Evolutionary conservation across 2,888 invertebrate species (phyloP).

Genomic region (Tachina lurida): DNA sequence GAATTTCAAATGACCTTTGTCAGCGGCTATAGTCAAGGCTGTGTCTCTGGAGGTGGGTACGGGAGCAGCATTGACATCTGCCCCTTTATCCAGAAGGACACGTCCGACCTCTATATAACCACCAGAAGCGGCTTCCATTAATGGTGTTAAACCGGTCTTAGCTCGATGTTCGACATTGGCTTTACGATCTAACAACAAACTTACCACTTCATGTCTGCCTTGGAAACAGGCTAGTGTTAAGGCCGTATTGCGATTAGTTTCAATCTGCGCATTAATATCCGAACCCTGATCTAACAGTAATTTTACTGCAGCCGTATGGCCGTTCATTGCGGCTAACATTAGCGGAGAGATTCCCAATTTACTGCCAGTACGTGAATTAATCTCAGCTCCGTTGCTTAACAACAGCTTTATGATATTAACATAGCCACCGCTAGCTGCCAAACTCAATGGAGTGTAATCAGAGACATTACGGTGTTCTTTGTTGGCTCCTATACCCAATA

Average conservation of each 20-base stretch:
- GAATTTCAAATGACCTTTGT: constrained; percentile 98
- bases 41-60: constrained; percentile 99
- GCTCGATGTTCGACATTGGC: constrained; percentile 99
- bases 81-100: constrained; percentile 96
- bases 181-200: constrained; percentile 96
- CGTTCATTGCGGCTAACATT: constrained; percentile 99
- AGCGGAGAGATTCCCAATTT: constrained; percentile 99
- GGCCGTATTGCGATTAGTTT: constrained; percentile 99
- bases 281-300: constrained; percentile 98
- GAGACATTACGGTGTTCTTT: constrained; percentile 99
- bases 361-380: constrained; percentile 98
- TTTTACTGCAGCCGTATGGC: constrained; percentile 96
- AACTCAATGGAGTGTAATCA: constrained; percentile 99
- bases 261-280: constrained; percentile 99
- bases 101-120: constrained; percentile 99
- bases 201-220: constrained; percentile 99
- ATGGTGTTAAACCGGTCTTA: constrained; percentile 98
- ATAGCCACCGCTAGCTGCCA: constrained; percentile 99
- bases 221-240: constrained; percentile 99
- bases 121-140: constrained; percentile 99
- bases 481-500: constrained; percentile 95
- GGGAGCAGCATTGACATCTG: constrained; percentile 99
- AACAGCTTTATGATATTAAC: constrained; percentile 98
- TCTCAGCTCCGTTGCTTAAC: constrained; percentile 97
- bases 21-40: constrained; percentile 99